Evolutionary conservation across 2,797 vertebrate species (phyloP), one percentile per base, ranked within the genome.

Genomic region (Halcyon smyrnensis): DNA sequence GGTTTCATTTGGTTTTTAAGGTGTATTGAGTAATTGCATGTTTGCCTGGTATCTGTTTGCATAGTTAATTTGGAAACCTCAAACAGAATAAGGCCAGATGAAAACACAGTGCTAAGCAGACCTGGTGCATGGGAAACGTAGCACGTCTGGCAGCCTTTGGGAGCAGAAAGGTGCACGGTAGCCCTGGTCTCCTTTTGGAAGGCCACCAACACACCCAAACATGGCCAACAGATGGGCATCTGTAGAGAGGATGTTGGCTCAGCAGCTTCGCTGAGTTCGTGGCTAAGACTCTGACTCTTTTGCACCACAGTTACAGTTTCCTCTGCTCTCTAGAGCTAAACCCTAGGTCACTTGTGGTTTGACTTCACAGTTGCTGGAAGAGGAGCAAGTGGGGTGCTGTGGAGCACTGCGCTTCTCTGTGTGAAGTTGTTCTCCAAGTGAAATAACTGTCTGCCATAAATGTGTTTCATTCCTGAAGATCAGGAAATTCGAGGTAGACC

Each of bases 1-100:
- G 73, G 30, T 63, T 79, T 84, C 86, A 64, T 91, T 91, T 93
- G 60, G 4, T 92, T 89, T 94, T 83, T 83, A 77, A 91, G 36
- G 75, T 78, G 68, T 41, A 19, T 80, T 68, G 68, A 70, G 53
- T 94, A 87, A 87, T 92, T 90, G n/a, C 28, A 4, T 0, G 5
- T 91, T 53, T 94, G 36, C 43, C 25, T 65, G 70, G 54, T 70
- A 46, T 89, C 69, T 83, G n/a, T 80, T 89, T 92, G 68, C 71
- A 15, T 69, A 53, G 50, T 48, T 76, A 70, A 59, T 88, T 89
- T 76, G 67, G 54, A 94, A 86, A 63, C 57, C 63, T 88, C 64
- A 69, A 37, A 46, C 11, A 77, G 73, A 91, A 5, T 23, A 70
- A 91, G 34, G 10, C 68, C 37, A 28, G n/a, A 28, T 85, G 89